Conservation (phyloP, 1,140 invertebrate species). For the Atopsyche davidsoni region DNA sequence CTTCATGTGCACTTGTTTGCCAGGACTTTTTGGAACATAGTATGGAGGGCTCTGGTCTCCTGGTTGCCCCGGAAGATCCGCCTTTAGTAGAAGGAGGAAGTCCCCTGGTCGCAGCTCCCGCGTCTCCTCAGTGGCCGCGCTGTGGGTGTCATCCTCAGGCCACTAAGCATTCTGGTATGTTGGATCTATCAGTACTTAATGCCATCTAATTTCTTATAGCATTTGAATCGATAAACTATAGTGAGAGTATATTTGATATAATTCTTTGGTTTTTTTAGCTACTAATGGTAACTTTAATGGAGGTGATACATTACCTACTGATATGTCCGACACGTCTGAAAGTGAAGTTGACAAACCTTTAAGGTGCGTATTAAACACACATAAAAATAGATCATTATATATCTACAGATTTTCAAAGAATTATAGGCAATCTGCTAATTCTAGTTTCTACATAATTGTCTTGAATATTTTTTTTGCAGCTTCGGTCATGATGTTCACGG, state of each 20-base stretch:
- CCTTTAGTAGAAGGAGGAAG: too few species aligned
- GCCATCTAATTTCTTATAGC: background rate
- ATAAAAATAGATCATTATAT: background rate
- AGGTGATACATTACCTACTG: slow-evolving; percentile 55
- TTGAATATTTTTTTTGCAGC: slow-evolving; percentile 18
- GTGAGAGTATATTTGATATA: background rate
- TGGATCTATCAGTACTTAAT: background rate
- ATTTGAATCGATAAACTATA: background rate
- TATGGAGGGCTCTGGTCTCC: slow-evolving; percentile 6
- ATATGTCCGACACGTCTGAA: slow-evolving; percentile 77
- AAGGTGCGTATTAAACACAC: slow-evolving; percentile 35
- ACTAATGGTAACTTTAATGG: slow-evolving; percentile 27
- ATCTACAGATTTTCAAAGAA: background rate
- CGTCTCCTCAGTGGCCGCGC: slow-evolving; percentile 14
- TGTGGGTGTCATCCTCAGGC: slow-evolving; percentile 5
- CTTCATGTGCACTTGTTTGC: too few species aligned
- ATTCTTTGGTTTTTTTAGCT: slow-evolving; percentile 15
- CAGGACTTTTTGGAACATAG: slow-evolving; percentile 17
- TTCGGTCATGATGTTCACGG: slow-evolving; percentile 19
- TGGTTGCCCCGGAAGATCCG: too few species aligned
- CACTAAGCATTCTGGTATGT: slow-evolving; percentile 6
- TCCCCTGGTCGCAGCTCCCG: too few species aligned
- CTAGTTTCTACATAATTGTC: slow-evolving; percentile 19
- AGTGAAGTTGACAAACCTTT: slow-evolving; percentile 64
- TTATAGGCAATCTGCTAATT: slow-evolving; percentile 8